Percentiles rank a stretch among this genome's conserved stretches.
These are phyloP conservation scores for Portevinia maculata DNA, from an alignment of 2,888 invertebrate species.

Conservation along the genomic window DNA sequence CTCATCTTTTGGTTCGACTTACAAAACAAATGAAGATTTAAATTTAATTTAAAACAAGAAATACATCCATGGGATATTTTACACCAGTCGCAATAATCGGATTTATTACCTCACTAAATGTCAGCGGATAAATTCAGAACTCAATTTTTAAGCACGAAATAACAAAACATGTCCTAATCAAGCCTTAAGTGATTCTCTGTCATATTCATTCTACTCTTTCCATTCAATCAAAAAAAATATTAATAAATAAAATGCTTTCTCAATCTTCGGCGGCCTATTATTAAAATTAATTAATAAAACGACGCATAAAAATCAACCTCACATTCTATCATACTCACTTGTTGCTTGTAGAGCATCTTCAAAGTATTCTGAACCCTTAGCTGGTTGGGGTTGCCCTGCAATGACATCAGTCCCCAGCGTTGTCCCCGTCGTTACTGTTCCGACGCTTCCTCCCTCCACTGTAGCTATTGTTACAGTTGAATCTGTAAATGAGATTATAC, in stretches of 20 bases:
- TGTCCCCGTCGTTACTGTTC: constrained; percentile 65
- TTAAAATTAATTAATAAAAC: constrained; percentile 45
- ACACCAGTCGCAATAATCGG: too few species aligned
- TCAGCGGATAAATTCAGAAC: not conserved
- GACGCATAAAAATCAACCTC: constrained; percentile 37
- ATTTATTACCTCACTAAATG: too few species aligned
- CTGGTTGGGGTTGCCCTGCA: constrained; percentile 70
- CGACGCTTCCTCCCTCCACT: constrained; percentile 38
- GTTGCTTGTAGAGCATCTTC: constrained; percentile 76
- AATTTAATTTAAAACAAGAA: too few species aligned
- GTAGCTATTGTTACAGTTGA: constrained; percentile 40
- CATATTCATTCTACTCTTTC: constrained; percentile 20
- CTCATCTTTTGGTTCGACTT: too few species aligned
- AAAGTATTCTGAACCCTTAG: constrained; percentile 76
- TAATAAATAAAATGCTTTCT: not conserved
- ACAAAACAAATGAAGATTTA: too few species aligned
- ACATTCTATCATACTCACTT: constrained; percentile 73
- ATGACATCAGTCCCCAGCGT: constrained; percentile 76
- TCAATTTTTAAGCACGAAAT: not conserved
- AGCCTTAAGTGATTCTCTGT: constrained; percentile 9
- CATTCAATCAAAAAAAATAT: constrained; percentile 17
- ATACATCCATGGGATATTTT: too few species aligned
- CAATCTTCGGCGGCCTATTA: constrained; percentile 14
- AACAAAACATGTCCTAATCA: not conserved
- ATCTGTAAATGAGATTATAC: constrained; percentile 46